Evolutionary conservation across 2,113 vertebrate species (phyloP), one percentile per base, ranked within the genome.

Genomic region (Nibea coibor): DNA sequence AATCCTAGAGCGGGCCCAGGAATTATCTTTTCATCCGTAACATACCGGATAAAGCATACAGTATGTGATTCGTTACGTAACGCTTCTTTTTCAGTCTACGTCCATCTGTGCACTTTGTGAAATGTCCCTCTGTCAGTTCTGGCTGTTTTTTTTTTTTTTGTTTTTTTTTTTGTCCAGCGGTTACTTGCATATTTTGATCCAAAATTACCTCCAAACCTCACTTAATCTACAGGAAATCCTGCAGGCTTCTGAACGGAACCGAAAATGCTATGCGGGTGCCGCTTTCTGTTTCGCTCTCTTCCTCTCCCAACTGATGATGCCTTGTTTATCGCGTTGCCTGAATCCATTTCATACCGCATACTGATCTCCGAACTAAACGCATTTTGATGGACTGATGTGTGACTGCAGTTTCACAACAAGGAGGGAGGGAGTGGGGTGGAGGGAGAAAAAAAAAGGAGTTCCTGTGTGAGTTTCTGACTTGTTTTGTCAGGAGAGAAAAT

Each of bases 31-130:
- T 85, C 82, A 80, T 87, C 86, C 70, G 71, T 88, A 81, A 63
- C 78, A 89, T 78, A 68, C 50, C 69, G 78, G 82, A 87, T 86
- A 51, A 84, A 86, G 72, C 68, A 59, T 31, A 80, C 75, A 84
- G 78, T 84, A 65, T 85, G 79, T 67, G 69, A 86, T 58, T 68
- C 54, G 68, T 93, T 92, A 91, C 56, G 62, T 78, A 92, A 93
- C 42, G 0, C 26, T 83, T 64, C 81, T 87, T 75, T 91, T 91
- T 88, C 67, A 71, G 77, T 77, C 63, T 15, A 15, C 28, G 39
- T 85, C 87, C 88, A 91, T 92, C 88, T 91, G 89, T 75, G 79
- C 75, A 11, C 50, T 58, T 28, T 62, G 67, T 67, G 43, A 57
- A n/a, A 48, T 19, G 76, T 81, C 64, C 71, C 82, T 39, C 17